Evolutionary conservation across 64 coral and sea anemone genomes (phyloP), one percentile per base, ranked within the genome.

Genomic region (Pocillopora verrucosa): DNA sequence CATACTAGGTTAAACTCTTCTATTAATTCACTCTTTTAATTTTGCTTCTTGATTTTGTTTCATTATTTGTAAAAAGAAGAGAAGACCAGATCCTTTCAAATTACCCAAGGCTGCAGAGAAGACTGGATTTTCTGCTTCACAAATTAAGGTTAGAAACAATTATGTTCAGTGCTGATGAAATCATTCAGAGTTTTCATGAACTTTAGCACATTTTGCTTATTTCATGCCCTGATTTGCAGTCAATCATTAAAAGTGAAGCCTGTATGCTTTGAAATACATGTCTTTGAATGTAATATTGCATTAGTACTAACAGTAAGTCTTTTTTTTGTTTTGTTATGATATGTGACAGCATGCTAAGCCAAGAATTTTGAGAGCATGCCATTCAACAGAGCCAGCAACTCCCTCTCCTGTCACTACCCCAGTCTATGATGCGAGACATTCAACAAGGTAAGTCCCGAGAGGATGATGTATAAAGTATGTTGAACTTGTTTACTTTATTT

Each of bases 61-160:
- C 70, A 12, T n/a, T 24, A 2, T 19, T 19, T 51, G 4, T 83
- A n/a, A 16, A 19, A 19, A 85, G 94, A 96, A 69, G 87, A 59
- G 19, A n/a, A 87, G 76, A 61, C n/a, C 36, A 59, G 75, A 93
- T 41, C 94, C 94, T 2, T 93, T 93, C 81, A 93, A 88, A 58
- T 59, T 64, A 4, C 92, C 92, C 14, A 96, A 93, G 80, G 88
- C 91, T 73, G 81, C 88, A 61, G 91, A 96, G 76, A 96, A 96
- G 76, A 86, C 79, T 56, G 94, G 94, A 34, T 96, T 96, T 61
- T 90, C 94, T 83, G 87, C 91, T 72, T 89, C 92, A 65, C 86
- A 78, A 87, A 90, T 96, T 14, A 96, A 96, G 91, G 94, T 96
- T 76, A 5, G 69, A 41, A 38, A 60, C 1, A 12, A 16, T 58